Base-by-base conservation (phyloP, 2,797 vertebrate species). In the Oreortyx pictus region DNA sequence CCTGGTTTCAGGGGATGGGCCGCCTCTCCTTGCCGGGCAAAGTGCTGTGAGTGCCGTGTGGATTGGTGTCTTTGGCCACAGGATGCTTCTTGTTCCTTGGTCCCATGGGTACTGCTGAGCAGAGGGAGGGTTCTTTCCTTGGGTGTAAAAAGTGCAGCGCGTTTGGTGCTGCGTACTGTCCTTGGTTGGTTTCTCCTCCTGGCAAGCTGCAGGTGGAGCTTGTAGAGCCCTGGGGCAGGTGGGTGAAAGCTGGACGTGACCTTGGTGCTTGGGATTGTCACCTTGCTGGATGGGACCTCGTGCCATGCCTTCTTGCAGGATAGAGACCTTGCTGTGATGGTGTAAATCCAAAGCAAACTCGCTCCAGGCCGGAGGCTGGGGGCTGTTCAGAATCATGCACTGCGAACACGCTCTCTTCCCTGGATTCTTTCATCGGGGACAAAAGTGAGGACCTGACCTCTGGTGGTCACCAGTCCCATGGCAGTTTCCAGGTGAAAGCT, bases 401-500 rank as follows among this genome's bases (percentile, higher is more conserved):
- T 74, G 15, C 11, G 43, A 86, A 35, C 25, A 8, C 2, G 2
- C 44, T 56, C 46, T 16, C 9, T 33, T 75, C 75, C n/a, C 47
- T 27, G 7, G 3, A 10, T 61, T 23, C 59, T 91, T 88, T 59
- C 64, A 62, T 59, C 35, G 15, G 82, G 85, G 95, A 81, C 85
- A 75, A 82, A 94, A 95, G 90, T 17, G 76, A 94, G 90, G 93
- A 94, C 82, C 87, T 91, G 92, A 95, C 87, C 94, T 94, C 95
- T 94, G 76, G 95, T 95, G 94, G 90, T 86, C 86, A 5, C 54
- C 61, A 41, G 87, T 81, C 64, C 79, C 54, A 4, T 31, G 87
- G 76, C 56, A 24, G 31, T 83, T 89, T 70, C 17, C 56, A 27
- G 43, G 2, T 22, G 82, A 2, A 52, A 56, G n/a, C 29, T 14